Conservation (phyloP, 2,113 vertebrate species). For the Helogale parvula region DNA sequence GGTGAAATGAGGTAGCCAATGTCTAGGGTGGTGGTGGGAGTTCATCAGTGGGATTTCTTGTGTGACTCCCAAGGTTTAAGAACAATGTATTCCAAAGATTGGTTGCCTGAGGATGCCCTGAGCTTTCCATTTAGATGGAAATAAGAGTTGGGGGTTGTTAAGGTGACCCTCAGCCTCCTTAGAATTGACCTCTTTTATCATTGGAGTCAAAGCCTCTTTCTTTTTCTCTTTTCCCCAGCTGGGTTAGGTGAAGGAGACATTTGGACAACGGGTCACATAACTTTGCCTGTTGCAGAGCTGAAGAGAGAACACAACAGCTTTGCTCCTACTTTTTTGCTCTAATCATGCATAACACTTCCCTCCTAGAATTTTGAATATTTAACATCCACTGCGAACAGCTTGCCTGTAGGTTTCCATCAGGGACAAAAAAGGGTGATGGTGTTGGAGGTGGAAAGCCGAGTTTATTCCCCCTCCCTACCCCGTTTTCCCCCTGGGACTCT, state of each 20-base stretch:
- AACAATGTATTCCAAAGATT: not conserved
- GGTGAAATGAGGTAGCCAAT: not conserved
- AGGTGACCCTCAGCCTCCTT: not conserved
- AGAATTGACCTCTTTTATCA: not conserved
- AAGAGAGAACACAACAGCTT: not conserved
- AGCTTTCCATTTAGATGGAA: slow-evolving; percentile 36
- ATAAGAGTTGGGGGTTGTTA: not conserved
- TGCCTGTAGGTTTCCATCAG: slow-evolving; percentile 39
- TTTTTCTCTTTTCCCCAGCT: not conserved
- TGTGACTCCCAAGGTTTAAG: not conserved
- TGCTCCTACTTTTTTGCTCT: not conserved
- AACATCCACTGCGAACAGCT: slow-evolving; percentile 34
- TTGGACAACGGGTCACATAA: not conserved
- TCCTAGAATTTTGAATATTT: slow-evolving; percentile 41
- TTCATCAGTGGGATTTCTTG: not conserved
- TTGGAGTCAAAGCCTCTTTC: not conserved
- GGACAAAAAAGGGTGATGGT: not conserved
- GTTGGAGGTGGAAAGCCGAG: not conserved
- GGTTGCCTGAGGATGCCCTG: not conserved
- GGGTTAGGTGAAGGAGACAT: not conserved
- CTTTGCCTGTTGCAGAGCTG: not conserved
- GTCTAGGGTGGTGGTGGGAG: not conserved
- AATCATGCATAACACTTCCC: not conserved
- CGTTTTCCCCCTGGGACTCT: not conserved
- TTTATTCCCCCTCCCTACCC: slow-evolving; percentile 35